A percentile compares a stretch with the other conserved stretches of the same genome.
Conservation (phyloP, 2,888 invertebrate genomes). For the Hydraecia micacea region DNA sequence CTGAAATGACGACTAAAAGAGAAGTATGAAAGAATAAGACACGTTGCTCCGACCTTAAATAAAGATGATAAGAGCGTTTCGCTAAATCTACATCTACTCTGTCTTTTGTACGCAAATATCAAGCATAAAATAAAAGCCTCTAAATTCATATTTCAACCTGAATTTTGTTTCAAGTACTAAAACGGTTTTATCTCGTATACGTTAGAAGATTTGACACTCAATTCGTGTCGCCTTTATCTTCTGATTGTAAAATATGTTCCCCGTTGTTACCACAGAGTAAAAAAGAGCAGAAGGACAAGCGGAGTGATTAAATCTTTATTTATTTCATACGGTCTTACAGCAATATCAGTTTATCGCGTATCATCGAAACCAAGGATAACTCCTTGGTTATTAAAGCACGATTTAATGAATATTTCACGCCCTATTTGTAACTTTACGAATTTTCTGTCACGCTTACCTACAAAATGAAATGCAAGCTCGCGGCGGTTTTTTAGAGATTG, state of each 20-base stretch:
- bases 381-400: not conserved
- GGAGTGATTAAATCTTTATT: too few species aligned
- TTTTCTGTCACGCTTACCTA: conserved; percentile 4
- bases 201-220: conserved; percentile 51
- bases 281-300: conserved; percentile 3
- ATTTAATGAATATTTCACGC: conserved; percentile 21
- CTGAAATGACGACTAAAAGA: not conserved
- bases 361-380: not conserved
- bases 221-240: conserved; percentile 39
- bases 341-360: not conserved
- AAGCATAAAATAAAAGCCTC: conserved; percentile 16
- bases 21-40: not conserved
- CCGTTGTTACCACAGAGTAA: conserved; percentile 1
- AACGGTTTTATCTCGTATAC: conserved; percentile 40
- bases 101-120: conserved; percentile 3
- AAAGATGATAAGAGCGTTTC: not conserved
- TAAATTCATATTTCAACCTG: conserved; percentile 32
- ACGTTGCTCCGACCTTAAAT: not conserved
- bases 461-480: conserved; percentile 13
- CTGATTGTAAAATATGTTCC: conserved; percentile 14
- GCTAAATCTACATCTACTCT: not conserved
- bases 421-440: conserved; percentile 8
- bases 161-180: conserved; percentile 35
- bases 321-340: too few species aligned
- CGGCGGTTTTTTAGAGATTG: conserved; percentile 18